phyloP scores from a whole-genome alignment of 1,140 invertebrate species.

The Drosophila erecta region DNA sequence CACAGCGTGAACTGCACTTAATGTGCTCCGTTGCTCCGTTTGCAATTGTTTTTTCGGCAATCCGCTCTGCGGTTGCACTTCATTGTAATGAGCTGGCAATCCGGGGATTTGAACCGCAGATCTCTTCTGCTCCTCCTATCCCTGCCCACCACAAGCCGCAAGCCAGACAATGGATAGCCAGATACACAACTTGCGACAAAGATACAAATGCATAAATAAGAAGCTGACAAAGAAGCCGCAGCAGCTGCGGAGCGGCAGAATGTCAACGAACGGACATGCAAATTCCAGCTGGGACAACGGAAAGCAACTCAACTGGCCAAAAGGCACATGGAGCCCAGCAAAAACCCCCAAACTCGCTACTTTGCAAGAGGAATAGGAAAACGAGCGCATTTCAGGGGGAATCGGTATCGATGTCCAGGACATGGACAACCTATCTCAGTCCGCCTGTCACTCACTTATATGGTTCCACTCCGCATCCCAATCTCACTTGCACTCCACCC shows the following conservation, averaged over 20 bases:
- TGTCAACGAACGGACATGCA: slow-evolving; percentile 52
- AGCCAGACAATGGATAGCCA: slow-evolving; percentile 28
- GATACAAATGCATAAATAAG: slow-evolving; percentile 46
- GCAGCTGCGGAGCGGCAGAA: slow-evolving; percentile 29
- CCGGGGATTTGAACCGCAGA: slow-evolving; percentile 12
- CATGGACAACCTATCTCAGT: slow-evolving; percentile 10
- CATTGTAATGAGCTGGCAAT: slow-evolving; percentile 45
- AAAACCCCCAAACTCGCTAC: slow-evolving; percentile 34
- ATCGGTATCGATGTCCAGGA: slow-evolving; percentile 20
- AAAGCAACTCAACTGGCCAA: slow-evolving; percentile 35
- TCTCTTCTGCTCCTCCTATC: background rate
- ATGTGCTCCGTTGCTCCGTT: slow-evolving; percentile 45
- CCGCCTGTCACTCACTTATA: slow-evolving; percentile 17
- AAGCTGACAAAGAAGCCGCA: slow-evolving; percentile 51
- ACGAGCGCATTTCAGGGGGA: slow-evolving; percentile 3
- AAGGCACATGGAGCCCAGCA: slow-evolving; percentile 19
- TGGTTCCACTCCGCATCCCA: slow-evolving; percentile 14
- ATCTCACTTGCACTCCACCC: slow-evolving; percentile 40
- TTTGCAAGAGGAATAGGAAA: slow-evolving; percentile 22
- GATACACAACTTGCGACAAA: slow-evolving; percentile 7
- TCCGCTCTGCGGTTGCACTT: slow-evolving; percentile 28
- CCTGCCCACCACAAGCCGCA: slow-evolving; percentile 7
- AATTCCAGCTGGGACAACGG: slow-evolving; percentile 33
- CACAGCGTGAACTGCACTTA: slow-evolving; percentile 64
- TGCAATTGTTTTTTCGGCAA: slow-evolving; percentile 43